Evolutionary conservation across 2,797 vertebrate genomes (phyloP).

Genomic region (Selene dorsalis): DNA sequence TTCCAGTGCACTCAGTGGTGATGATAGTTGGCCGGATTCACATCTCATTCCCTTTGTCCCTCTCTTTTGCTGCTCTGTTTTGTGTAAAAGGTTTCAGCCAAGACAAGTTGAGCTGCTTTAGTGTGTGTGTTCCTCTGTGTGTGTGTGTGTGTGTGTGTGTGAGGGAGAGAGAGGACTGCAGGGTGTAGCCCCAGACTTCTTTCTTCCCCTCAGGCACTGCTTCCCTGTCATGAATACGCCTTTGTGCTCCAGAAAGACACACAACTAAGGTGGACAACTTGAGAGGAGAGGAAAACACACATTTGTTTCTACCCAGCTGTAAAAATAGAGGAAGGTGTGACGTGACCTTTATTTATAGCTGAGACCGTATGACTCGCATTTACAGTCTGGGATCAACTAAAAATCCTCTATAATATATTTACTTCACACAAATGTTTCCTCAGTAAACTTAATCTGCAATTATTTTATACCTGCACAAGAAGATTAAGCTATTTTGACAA

Average conservation of each 20-base stretch:
- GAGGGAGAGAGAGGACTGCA: slow-evolving; percentile 41
- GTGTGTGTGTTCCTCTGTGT: slow-evolving; percentile 36
- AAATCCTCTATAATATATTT: not conserved
- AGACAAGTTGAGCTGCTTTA: slow-evolving; percentile 69
- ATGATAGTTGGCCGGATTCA: slow-evolving; percentile 53
- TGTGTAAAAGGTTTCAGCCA: slow-evolving; percentile 59
- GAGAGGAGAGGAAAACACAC: slow-evolving; percentile 49
- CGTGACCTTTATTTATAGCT: slow-evolving; percentile 50
- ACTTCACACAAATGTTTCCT: not conserved
- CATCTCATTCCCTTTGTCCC: slow-evolving; percentile 58
- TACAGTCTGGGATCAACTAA: slow-evolving; percentile 15
- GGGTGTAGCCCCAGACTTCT: slow-evolving; percentile 73
- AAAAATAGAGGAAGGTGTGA: slow-evolving; percentile 64
- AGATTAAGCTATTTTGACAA: not conserved
- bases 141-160: slow-evolving; percentile 33
- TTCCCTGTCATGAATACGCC: slow-evolving; percentile 73
- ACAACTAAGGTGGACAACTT: slow-evolving; percentile 59
- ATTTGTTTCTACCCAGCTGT: slow-evolving; percentile 52
- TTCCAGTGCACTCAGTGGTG: slow-evolving; percentile 8
- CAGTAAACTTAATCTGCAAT: too few species aligned
- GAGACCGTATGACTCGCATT: slow-evolving; percentile 38
- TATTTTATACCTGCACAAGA: not conserved
- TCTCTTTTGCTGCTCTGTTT: slow-evolving; percentile 52
- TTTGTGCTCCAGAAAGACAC: slow-evolving; percentile 72
- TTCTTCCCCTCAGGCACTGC: slow-evolving; percentile 65